Evolutionary conservation across 2,113 vertebrate genomes (phyloP), one percentile per base, ranked within the genome.

Genomic region (Miniopterus natalensis): DNA sequence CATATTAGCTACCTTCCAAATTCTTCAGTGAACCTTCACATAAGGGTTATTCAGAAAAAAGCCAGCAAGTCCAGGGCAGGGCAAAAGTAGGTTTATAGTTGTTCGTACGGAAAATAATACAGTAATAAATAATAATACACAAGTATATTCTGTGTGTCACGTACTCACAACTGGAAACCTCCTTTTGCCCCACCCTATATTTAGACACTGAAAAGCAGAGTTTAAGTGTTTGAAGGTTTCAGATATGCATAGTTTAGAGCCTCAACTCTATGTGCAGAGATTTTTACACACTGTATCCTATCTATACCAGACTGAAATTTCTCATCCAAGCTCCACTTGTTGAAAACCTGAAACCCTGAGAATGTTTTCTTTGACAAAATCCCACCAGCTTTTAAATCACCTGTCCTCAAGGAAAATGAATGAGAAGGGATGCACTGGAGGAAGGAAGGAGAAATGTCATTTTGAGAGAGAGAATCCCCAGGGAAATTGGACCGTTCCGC

Each of bases 311-410:
- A n/a, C 15, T 61, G 80, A 95, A 95, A 94, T 88, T 74, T 81
- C 42, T 96, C 93, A 93, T 57, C 59, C 36, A 89, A 75, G 20
- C 27, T 47, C 45, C 81, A 78, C 75, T 95, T 96, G 71, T 94
- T 90, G 59, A 87, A 55, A 85, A 88, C 45, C 65, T 92, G 70
- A 96, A 95, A 78, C 45, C 25, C 51, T 73, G 49, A 88, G 55
- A 90, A 78, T 74, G 27, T 55, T 94, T 81, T 14, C 31, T 95
- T 92, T 90, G 94, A 95, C 79, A 96, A 96, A 93, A 95, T 71
- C 59, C 87, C 59, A 95, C 89, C 51, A 88, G 45, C 36, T 92
- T 47, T 93, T 92, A 95, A 95, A 95, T 84, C 84, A 91, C 11
- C 47, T 73, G 2, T 84, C 75, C 79, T 73, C 71, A 84, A 88